phyloP scores from a whole-genome alignment of 1,140 invertebrate genomes.

The Lasioglossum albipes region DNA sequence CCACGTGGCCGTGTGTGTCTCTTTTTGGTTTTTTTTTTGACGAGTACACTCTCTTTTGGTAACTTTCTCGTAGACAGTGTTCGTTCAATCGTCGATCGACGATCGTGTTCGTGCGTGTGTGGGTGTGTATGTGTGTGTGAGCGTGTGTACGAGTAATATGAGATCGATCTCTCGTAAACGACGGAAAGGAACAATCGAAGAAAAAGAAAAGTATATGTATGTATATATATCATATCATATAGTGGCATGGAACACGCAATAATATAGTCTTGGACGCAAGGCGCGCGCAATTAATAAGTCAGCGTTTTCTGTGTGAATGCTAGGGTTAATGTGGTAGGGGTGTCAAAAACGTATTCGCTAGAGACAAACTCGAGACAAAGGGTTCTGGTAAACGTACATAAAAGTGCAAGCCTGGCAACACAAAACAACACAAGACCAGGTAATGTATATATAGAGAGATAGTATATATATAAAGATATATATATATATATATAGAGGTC shows the following conservation, averaged over 20 bases:
- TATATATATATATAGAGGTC: conserved; percentile 25
- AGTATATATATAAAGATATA: no score
- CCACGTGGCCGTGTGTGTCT: conserved; percentile 62
- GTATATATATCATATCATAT: no score
- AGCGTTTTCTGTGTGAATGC: conserved; percentile 58
- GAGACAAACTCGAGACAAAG: conserved; percentile 69
- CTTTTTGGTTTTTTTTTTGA: neutral
- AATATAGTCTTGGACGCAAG: conserved; percentile 54
- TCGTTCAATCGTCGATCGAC: conserved; percentile 42
- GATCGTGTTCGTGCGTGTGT: no score
- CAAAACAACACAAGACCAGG: conserved; percentile 75
- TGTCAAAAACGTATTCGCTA: conserved; percentile 62
- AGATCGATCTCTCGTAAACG: conserved; percentile 43
- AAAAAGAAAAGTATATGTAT: conserved; percentile 33
- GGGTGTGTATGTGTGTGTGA: no score
- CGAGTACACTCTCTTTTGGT: conserved; percentile 3
- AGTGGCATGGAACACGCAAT: conserved; percentile 45
- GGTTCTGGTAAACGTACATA: conserved; percentile 62
- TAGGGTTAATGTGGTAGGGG: conserved; percentile 3
- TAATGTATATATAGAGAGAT: neutral
- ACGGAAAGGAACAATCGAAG: conserved; percentile 53
- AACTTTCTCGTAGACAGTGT: conserved; percentile 2
- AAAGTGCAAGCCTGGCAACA: conserved; percentile 77
- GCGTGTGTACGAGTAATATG: conserved; percentile 28
- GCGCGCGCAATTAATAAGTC: conserved; percentile 58